Base-by-base conservation (phyloP, 2,113 vertebrate genomes). In the Pterophyllum scalare region DNA sequence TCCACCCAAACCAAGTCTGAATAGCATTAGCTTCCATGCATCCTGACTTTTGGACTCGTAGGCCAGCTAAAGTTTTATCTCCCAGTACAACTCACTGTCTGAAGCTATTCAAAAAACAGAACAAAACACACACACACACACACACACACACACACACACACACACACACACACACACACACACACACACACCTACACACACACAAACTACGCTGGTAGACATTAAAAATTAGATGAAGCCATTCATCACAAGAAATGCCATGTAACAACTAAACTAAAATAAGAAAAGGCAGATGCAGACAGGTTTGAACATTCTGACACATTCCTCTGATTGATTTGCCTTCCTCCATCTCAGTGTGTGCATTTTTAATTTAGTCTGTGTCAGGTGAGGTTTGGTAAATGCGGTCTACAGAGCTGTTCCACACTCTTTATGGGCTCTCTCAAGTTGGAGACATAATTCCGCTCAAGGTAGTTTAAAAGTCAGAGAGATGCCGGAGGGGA, bases 401-500 rank as follows among this genome's bases (percentile, higher is more conserved):
- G 76, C 20, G 43, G 38, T 83, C 56, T 26, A 46, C 72, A 82
- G 76, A 79, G 77, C 46, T 56, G 58, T 24, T 77, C 70, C 38
- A 20, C 61, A 72, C 75, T 64, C 80, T 62, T 90, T 84, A 90
- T 87, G 89, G 91, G 82, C 65, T 81, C 84, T 89, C 82, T 92
- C 86, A 87, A 87, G 87, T 89, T 81, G 49, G 81, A 86, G 24
- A 81, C 83, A 91, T 91, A 87, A 93, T 91, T 92, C 86, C 74
- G 58, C 92, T 92, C 90, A 91, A 93, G 91, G 87, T 90, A 85
- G 77, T 93, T 94, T 93, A 84, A 87, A 90, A 94, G 92, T 93
- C 91, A 90, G 77, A 43, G 80, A 88, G 76, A 62, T 2, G 89
- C 90, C 54, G 15, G 79, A 90, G 89, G 92, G 85, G 83, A 20